phyloP scores from a whole-genome alignment of 2,888 invertebrate species.

The Loripinus fragilis region DNA sequence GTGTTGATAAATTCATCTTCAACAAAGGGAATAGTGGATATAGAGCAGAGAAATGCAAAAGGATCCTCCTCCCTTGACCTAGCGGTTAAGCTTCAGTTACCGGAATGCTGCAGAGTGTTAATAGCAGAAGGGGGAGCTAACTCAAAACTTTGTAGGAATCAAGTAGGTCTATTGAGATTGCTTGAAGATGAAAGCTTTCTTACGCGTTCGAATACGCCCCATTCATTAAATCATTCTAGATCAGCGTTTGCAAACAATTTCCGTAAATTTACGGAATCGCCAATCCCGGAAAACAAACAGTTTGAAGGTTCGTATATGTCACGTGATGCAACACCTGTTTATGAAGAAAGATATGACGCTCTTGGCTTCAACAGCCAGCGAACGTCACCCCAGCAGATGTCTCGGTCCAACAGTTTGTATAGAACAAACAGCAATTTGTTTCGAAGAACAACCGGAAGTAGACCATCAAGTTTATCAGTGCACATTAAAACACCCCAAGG shows the following conservation, averaged over 20 bases:
- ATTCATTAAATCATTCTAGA: constrained; percentile 41
- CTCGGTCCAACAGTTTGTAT: constrained; percentile 50
- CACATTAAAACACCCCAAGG: neutral
- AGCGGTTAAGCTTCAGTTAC: constrained; percentile 68
- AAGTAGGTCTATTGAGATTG: constrained; percentile 59
- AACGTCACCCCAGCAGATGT: constrained; percentile 37
- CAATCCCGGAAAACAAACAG: constrained; percentile 57
- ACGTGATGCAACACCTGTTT: constrained; percentile 54
- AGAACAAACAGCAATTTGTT: constrained; percentile 52
- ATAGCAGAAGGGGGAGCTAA: constrained; percentile 68
- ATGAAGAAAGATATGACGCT: constrained; percentile 28
- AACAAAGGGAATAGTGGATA: constrained; percentile 59
- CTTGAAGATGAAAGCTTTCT: constrained; percentile 58
- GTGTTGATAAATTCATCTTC: constrained; percentile 64
- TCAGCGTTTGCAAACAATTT: constrained; percentile 46
- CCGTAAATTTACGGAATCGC: constrained; percentile 41
- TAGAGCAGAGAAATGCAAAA: constrained; percentile 63
- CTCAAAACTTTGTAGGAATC: constrained; percentile 57
- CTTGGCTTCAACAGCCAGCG: constrained; percentile 27
- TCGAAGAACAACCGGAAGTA: constrained; percentile 42
- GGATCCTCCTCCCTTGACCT: constrained; percentile 68
- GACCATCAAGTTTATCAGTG: constrained; percentile 34
- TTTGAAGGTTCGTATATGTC: constrained; percentile 60
- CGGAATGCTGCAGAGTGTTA: constrained; percentile 71
- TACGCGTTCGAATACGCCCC: constrained; percentile 51